Evolutionary conservation across 2,113 vertebrate species (phyloP), one percentile per base, ranked within the genome.

Genomic region (Bostrychus sinensis): DNA sequence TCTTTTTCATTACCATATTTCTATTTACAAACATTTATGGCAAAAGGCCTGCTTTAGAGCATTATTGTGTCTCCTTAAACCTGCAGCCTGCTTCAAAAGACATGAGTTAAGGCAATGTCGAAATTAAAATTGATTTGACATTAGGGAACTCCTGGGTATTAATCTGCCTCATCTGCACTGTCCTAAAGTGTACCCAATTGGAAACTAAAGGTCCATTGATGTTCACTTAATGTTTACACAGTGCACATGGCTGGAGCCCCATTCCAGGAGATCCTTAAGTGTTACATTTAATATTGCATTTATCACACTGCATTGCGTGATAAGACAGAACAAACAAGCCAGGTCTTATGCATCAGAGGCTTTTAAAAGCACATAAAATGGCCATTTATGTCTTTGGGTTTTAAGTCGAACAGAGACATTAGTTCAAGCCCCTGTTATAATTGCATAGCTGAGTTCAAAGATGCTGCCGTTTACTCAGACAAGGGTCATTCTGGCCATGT

Each of bases 71-170:
- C 51, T 67, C 50, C 70, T 66, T 60, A 57, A 75, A 71, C 53
- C 65, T 69, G 34, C 43, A 64, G 66, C 63, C 67, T 69, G 48
- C 62, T 64, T 70, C 77, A 59, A 62, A 50, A 59, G 72, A 71
- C 76, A 78, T 68, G 80, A 76, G 73, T 80, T 83, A 78, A 76
- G 63, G 69, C 76, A 57, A 30, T 58, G 72, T 70, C 71, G 65
- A 83, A 85, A 88, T 86, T 78, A 80, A 78, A 86, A 86, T 86
- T 85, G 84, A 88, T 85, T 88, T 78, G 74, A 83, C 74, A 83
- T 88, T 80, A 80, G 66, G 20, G 48, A 57, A 60, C 71, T 68
- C 62, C 10, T 56, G 51, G 45, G 41, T 65, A 83, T 85, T 73
- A 67, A 67, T 85, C 78, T 50, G 51, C 48, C 61, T 77, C 72